Evolutionary conservation across 2,113 vertebrate species (phyloP).

Genomic region (Bujurquina vittata): DNA sequence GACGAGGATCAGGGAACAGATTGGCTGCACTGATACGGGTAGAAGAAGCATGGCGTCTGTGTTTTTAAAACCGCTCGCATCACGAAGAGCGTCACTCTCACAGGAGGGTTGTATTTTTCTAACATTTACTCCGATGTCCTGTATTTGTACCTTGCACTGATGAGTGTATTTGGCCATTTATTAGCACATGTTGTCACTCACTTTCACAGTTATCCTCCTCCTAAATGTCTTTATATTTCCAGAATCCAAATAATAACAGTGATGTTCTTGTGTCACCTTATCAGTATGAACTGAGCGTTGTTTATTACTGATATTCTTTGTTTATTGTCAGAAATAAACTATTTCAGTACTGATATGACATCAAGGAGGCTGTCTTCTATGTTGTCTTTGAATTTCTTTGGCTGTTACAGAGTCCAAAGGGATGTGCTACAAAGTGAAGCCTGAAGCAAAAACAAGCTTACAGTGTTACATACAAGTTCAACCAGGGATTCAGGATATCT

Average conservation of each 20-base stretch:
- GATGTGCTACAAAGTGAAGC: not conserved
- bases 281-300: slow-evolving; percentile 46
- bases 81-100: slow-evolving; percentile 85
- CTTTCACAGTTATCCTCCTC: slow-evolving; percentile 35
- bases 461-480: not conserved
- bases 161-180: slow-evolving; percentile 54
- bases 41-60: slow-evolving; percentile 63
- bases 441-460: not conserved
- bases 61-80: slow-evolving; percentile 74
- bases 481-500: not conserved
- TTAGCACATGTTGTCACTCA: slow-evolving; percentile 63
- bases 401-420: not conserved
- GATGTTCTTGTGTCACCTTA: slow-evolving; percentile 67
- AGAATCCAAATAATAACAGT: slow-evolving; percentile 44
- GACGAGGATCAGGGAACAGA: slow-evolving; percentile 56
- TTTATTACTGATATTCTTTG: slow-evolving; percentile 64
- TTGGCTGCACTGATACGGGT: slow-evolving; percentile 62
- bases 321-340: slow-evolving; percentile 73
- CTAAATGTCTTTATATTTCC: slow-evolving; percentile 47
- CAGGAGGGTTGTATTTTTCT: slow-evolving; percentile 90
- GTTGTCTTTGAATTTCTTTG: not conserved
- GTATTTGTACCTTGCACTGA: slow-evolving; percentile 82
- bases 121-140: slow-evolving; percentile 84
- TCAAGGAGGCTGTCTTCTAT: not conserved
- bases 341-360: slow-evolving; percentile 66